Evolutionary conservation across 2,113 vertebrate genomes (phyloP).

Genomic region (Mirounga angustirostris): DNA sequence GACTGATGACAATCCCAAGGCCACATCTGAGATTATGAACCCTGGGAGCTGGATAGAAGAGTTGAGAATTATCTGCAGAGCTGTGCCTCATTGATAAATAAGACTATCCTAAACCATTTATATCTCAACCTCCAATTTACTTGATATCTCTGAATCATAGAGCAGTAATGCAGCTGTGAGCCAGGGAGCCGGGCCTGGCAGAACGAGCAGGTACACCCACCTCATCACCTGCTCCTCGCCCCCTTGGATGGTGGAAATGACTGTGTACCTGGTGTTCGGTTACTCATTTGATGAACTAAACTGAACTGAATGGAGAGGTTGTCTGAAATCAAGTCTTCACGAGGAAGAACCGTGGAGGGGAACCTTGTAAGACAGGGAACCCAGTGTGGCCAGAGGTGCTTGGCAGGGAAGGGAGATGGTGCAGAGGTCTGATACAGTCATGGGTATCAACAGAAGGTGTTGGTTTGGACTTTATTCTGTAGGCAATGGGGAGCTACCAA

Average conservation of each 20-base stretch:
- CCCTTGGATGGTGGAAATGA: not conserved
- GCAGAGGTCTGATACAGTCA: accelerated
- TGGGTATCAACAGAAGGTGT: accelerated
- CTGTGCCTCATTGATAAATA: not conserved
- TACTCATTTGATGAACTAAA: not conserved
- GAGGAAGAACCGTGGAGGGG: not conserved
- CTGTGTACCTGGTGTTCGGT: not conserved
- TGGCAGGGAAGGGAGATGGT: accelerated
- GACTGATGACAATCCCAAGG: not conserved
- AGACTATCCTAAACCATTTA: not conserved
- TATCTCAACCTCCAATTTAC: not conserved
- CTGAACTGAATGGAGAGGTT: not conserved
- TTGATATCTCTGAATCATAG: not conserved
- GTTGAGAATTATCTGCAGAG: not conserved
- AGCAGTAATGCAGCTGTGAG: not conserved
- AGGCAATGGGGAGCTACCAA: not conserved
- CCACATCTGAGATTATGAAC: not conserved
- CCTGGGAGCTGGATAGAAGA: not conserved
- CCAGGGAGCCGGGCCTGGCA: not conserved
- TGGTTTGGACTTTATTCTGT: not conserved
- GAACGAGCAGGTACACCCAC: not conserved
- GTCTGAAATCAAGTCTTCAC: not conserved
- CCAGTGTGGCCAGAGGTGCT: not conserved
- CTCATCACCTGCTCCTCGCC: not conserved
- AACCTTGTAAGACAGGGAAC: not conserved